Evolutionary conservation across 2,797 vertebrate genomes (phyloP).

Genomic region (Tangara arthus): DNA sequence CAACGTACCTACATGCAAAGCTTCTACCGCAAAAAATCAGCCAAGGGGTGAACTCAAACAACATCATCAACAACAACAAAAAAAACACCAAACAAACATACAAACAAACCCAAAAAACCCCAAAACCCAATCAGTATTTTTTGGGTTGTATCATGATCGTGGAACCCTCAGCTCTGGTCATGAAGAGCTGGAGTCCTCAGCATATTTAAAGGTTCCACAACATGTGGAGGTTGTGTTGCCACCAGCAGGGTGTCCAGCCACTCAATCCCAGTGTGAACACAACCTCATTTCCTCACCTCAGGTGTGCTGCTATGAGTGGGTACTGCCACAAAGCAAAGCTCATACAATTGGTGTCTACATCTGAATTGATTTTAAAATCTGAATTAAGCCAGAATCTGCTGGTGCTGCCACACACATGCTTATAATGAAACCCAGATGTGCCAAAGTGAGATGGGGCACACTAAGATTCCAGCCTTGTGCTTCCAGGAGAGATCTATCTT

Average conservation of each 20-base stretch:
- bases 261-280: not conserved
- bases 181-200: not conserved
- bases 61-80: not conserved
- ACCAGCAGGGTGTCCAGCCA: not conserved
- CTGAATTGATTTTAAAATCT: not conserved
- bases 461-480: not conserved
- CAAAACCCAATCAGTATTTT: not conserved
- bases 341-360: not conserved
- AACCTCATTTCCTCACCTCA: not conserved
- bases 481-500: not conserved
- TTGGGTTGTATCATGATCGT: not conserved
- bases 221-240: fast-evolving
- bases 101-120: not conserved
- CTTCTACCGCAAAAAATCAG: not conserved
- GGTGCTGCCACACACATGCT: not conserved
- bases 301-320: not conserved
- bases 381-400: not conserved
- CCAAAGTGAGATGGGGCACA: not conserved
- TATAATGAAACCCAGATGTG: not conserved
- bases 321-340: not conserved
- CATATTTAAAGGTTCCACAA: not conserved
- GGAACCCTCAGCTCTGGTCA: not conserved
- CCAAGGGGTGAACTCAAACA: not conserved
- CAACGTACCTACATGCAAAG: not conserved
- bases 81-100: not conserved